Evolutionary conservation across 2,888 invertebrate genomes (phyloP).

Genomic region (Neria commutata): DNA sequence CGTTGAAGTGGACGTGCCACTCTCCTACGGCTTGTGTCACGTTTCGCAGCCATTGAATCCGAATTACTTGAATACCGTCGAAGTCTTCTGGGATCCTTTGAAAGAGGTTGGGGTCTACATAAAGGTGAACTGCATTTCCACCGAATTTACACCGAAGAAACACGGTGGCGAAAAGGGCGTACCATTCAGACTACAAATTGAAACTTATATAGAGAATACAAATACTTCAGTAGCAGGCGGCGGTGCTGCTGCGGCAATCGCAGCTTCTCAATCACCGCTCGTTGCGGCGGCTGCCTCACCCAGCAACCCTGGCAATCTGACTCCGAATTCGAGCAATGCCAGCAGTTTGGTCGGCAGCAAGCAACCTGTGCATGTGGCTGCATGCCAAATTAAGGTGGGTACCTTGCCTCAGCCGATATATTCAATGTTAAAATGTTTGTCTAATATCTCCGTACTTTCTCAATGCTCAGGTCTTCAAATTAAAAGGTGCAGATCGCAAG

Average conservation of each 20-base stretch:
- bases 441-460: not conserved
- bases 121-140: slow-evolving; percentile 96
- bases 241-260: slow-evolving; percentile 21
- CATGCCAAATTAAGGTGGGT: slow-evolving; percentile 93
- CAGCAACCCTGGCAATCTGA: slow-evolving; percentile 37
- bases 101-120: slow-evolving; percentile 95
- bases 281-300: slow-evolving; percentile 21
- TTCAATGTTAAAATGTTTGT: not conserved
- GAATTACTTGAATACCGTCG: slow-evolving; percentile 77
- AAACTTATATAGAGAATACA: slow-evolving; percentile 69
- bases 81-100: slow-evolving; percentile 94
- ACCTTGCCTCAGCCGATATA: slow-evolving; percentile 32
- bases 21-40: slow-evolving; percentile 90
- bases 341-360: slow-evolving; percentile 55
- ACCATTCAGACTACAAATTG: slow-evolving; percentile 93
- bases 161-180: slow-evolving; percentile 99
- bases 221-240: slow-evolving; percentile 23
- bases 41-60: slow-evolving; percentile 74
- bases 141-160: slow-evolving; percentile 96
- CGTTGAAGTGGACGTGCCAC: slow-evolving; percentile 89
- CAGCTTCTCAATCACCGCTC: slow-evolving; percentile 12
- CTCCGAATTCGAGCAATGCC: slow-evolving; percentile 25
- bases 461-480: slow-evolving; percentile 71
- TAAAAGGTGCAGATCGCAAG: slow-evolving; percentile 96
- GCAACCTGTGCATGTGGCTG: slow-evolving; percentile 84